A percentile compares a stretch with the other conserved stretches of the same genome.
Conservation (phyloP, 1,140 invertebrate genomes). For the Drosophila equinoxialis region DNA sequence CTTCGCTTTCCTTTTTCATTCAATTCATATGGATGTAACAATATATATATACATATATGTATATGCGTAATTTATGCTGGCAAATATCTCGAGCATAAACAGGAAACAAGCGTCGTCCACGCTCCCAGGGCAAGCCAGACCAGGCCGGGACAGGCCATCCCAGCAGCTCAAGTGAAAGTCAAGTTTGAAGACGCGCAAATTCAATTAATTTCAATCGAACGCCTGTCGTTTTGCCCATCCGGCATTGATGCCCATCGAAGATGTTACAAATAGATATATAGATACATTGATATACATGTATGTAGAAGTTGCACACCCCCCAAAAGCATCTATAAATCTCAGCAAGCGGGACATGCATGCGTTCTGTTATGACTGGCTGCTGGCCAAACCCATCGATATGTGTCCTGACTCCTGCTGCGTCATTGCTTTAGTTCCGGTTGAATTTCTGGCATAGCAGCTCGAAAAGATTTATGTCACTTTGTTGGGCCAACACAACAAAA, state of each 20-base stretch:
- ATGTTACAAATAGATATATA: slow-evolving; percentile 53
- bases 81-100: slow-evolving; percentile 78
- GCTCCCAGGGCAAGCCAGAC: slow-evolving; percentile 21
- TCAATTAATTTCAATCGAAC: slow-evolving; percentile 83
- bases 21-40: slow-evolving; percentile 56
- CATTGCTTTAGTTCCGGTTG: slow-evolving; percentile 76
- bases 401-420: slow-evolving; percentile 70
- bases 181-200: slow-evolving; percentile 67
- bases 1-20: slow-evolving; percentile 39
- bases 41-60: slow-evolving; percentile 30
- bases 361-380: slow-evolving; percentile 62
- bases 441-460: slow-evolving; percentile 47
- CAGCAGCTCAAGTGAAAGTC: slow-evolving; percentile 31
- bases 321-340: slow-evolving; percentile 64
- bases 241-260: slow-evolving; percentile 63
- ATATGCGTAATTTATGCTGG: slow-evolving; percentile 72
- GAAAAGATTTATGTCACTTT: slow-evolving; percentile 77
- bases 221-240: slow-evolving; percentile 78
- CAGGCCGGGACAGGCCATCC: neutral
- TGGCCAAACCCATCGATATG: slow-evolving; percentile 55
- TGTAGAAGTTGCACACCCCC: slow-evolving; percentile 40
- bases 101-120: slow-evolving; percentile 64
- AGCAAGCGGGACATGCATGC: slow-evolving; percentile 46
- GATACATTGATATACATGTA: slow-evolving; percentile 19
- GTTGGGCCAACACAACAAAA: slow-evolving; percentile 61